A percentile compares a stretch with the other conserved stretches of the same genome.
Conservation (phyloP, 2,888 invertebrate species). For the Nephrotoma appendiculata region DNA sequence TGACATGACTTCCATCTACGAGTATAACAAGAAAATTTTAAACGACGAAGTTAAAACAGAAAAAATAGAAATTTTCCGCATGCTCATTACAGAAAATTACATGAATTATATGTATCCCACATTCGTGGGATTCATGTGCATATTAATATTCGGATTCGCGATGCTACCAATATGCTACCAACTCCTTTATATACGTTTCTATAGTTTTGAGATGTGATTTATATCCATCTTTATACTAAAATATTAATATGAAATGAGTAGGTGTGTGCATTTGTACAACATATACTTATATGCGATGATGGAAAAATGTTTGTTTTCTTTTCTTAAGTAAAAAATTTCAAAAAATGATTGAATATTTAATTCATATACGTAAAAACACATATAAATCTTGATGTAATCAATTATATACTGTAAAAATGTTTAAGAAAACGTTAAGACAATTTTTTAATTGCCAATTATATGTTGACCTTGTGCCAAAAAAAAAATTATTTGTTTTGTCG, state of each 20-base stretch:
- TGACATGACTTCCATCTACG: not conserved
- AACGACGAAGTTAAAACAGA: not conserved
- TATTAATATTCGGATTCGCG: not conserved
- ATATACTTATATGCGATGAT: not conserved
- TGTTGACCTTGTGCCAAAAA: not conserved
- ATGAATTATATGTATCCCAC: not conserved
- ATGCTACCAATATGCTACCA: not conserved
- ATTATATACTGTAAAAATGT: not conserved
- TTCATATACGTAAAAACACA: not conserved
- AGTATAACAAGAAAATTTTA: not conserved
- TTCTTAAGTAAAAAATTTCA: not conserved
- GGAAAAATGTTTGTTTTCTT: not conserved
- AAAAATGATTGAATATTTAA: not conserved
- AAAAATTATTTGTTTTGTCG: not conserved
- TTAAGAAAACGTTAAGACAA: not conserved
- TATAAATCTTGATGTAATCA: not conserved
- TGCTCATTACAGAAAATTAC: not conserved
- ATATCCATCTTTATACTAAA: not conserved
- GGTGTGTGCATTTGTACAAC: not conserved
- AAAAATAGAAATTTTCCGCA: not conserved
- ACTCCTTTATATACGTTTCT: not conserved
- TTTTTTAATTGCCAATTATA: not conserved
- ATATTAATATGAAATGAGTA: not conserved
- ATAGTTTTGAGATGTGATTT: not conserved
- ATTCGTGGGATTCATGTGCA: not conserved